Evolutionary conservation across 2,888 invertebrate species (phyloP).

Genomic region (Cantharis rufa): DNA sequence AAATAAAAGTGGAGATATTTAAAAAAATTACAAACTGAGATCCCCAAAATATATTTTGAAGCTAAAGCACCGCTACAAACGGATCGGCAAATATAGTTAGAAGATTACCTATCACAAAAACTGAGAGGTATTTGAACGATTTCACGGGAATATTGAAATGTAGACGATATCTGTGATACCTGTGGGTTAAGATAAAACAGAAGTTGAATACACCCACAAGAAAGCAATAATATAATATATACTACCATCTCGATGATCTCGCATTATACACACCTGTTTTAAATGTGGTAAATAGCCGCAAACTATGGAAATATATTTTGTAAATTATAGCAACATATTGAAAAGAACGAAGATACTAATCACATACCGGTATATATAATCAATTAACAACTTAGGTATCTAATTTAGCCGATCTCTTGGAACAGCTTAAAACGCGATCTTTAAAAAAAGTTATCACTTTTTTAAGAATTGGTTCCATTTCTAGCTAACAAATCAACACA

Average conservation of each 20-base stretch:
- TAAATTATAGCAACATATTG: constrained; percentile 1
- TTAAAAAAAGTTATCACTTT: background rate
- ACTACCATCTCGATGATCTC: constrained; percentile 1
- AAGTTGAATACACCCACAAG: constrained; percentile 7
- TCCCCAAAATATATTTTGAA: too few relatives aligned
- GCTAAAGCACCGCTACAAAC: too few relatives aligned
- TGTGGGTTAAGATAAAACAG: constrained; percentile 1
- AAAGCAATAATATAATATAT: constrained; percentile 5
- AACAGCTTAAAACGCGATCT: background rate
- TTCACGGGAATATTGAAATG: background rate
- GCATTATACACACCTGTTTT: constrained; percentile 10
- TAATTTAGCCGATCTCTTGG: background rate
- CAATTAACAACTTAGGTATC: constrained; percentile 8
- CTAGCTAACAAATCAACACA: background rate
- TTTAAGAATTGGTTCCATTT: background rate
- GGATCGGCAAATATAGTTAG: too few relatives aligned
- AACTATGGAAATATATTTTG: constrained; percentile 8
- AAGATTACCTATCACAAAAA: too few relatives aligned
- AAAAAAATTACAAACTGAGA: too few relatives aligned
- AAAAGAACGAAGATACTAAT: constrained; percentile 8
- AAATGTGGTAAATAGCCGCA: constrained; percentile 6
- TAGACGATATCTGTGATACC: background rate
- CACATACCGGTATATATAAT: constrained; percentile 11
- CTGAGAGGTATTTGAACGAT: background rate
- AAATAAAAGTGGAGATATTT: too few relatives aligned